These are phyloP conservation scores for Trachelus iudaicus DNA, from an alignment of 2,888 invertebrate genomes.

Conservation along the genomic window DNA sequence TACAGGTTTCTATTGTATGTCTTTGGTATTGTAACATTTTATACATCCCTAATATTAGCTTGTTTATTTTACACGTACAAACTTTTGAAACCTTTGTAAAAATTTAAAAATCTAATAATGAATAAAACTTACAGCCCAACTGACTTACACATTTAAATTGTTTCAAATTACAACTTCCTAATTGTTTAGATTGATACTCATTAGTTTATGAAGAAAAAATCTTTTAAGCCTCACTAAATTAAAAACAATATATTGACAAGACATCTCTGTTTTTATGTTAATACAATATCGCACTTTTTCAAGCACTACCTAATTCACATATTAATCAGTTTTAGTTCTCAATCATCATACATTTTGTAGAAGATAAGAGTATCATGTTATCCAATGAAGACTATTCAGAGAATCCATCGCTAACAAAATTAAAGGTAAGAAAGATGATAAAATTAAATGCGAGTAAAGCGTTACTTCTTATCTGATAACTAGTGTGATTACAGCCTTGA, in stretches of 20 bases:
- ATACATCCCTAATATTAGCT: not conserved
- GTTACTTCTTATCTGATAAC: not conserved
- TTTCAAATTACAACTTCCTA: not conserved
- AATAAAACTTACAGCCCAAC: not conserved
- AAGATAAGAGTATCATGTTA: not conserved
- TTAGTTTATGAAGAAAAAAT: not conserved
- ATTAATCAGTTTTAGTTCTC: not conserved
- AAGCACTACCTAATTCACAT: not conserved
- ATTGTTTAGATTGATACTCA: not conserved
- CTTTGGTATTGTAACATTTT: not conserved
- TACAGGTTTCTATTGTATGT: not conserved
- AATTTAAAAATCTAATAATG: not conserved
- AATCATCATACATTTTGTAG: not conserved
- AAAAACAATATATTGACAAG: not conserved
- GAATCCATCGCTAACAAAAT: not conserved
- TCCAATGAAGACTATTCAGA: not conserved
- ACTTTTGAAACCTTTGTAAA: not conserved
- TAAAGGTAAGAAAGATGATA: not conserved
- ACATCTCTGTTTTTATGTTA: not conserved
- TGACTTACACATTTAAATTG: too few relatives aligned
- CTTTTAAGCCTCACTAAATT: not conserved
- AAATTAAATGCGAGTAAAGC: not conserved
- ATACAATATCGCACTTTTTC: not conserved
- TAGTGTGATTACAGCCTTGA: not conserved
- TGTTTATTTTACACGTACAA: not conserved